Percentiles rank a stretch among this genome's conserved stretches.
phyloP scores from a whole-genome alignment of 1,140 invertebrate species.

The Camponotus floridanus region DNA sequence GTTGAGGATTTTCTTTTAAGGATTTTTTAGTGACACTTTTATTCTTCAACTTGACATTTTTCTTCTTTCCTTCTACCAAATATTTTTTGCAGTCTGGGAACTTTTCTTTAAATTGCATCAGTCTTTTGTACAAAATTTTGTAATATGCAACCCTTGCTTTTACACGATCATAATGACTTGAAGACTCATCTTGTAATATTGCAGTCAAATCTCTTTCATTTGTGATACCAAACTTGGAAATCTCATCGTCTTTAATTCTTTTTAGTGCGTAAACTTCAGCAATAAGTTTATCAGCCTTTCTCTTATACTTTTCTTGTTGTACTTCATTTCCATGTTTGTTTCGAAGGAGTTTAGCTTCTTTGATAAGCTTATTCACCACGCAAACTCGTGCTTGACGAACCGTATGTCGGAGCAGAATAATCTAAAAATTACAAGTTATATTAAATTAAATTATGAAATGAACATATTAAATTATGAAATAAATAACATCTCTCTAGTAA shows the following conservation, averaged over 20 bases:
- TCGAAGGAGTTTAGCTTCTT: slow-evolving; percentile 75
- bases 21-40: slow-evolving; percentile 48
- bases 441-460: too few relatives aligned
- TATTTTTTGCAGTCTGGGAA: slow-evolving; percentile 78
- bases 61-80: slow-evolving; percentile 70
- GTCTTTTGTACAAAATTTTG: slow-evolving; percentile 71
- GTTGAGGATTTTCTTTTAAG: not conserved
- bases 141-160: slow-evolving; percentile 75
- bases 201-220: slow-evolving; percentile 68
- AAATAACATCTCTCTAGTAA: slow-evolving; percentile 24
- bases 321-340: slow-evolving; percentile 76
- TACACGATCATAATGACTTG: slow-evolving; percentile 66
- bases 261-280: slow-evolving; percentile 79
- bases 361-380: slow-evolving; percentile 77
- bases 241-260: slow-evolving; percentile 80
- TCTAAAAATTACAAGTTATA: slow-evolving; percentile 73
- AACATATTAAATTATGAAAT: slow-evolving; percentile 4
- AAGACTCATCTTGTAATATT: slow-evolving; percentile 71
- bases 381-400: slow-evolving; percentile 77
- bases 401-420: slow-evolving; percentile 78
- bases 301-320: slow-evolving; percentile 76
- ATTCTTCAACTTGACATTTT: slow-evolving; percentile 57
- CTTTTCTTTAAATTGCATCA: slow-evolving; percentile 79
- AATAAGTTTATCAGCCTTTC: slow-evolving; percentile 75
- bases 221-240: slow-evolving; percentile 80